These are phyloP conservation scores for Cephus spinipes DNA, from an alignment of 2,888 invertebrate species.

Conservation along the genomic window DNA sequence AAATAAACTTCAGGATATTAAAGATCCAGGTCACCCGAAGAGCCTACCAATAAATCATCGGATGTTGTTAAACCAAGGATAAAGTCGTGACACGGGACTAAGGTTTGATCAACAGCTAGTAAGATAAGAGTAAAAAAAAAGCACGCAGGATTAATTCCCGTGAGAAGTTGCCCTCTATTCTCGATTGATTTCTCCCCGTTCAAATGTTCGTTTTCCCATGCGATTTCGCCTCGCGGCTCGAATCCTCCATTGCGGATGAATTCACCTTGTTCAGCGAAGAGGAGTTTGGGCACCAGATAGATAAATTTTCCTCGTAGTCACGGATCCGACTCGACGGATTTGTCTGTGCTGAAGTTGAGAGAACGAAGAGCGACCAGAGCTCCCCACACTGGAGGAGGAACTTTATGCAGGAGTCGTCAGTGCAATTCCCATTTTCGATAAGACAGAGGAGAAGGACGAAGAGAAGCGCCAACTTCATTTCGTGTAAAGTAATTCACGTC, in stretches of 20 bases:
- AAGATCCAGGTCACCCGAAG: not conserved
- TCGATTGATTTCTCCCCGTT: not conserved
- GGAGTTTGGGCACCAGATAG: not conserved
- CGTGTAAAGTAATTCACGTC: not conserved
- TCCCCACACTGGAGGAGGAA: not conserved
- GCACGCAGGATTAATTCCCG: not conserved
- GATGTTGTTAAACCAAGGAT: not conserved
- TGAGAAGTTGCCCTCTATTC: not conserved
- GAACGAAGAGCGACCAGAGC: not conserved
- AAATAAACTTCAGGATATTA: not conserved
- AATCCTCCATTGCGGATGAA: not conserved
- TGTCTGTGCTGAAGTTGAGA: not conserved
- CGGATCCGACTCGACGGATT: not conserved
- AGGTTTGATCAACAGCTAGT: not conserved
- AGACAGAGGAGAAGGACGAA: not conserved
- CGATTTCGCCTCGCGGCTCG: not conserved
- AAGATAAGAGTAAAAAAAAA: not conserved
- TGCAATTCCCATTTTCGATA: not conserved
- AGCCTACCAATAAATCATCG: not conserved
- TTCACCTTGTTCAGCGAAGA: not conserved
- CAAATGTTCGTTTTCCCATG: not conserved
- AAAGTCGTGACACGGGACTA: not conserved
- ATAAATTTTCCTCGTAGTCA: not conserved
- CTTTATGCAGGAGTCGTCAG: not conserved
- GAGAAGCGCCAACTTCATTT: not conserved